These are phyloP conservation scores for Stomatorhinus ivindoensis DNA, from an alignment of 2,113 vertebrate species.

Conservation along the genomic window DNA sequence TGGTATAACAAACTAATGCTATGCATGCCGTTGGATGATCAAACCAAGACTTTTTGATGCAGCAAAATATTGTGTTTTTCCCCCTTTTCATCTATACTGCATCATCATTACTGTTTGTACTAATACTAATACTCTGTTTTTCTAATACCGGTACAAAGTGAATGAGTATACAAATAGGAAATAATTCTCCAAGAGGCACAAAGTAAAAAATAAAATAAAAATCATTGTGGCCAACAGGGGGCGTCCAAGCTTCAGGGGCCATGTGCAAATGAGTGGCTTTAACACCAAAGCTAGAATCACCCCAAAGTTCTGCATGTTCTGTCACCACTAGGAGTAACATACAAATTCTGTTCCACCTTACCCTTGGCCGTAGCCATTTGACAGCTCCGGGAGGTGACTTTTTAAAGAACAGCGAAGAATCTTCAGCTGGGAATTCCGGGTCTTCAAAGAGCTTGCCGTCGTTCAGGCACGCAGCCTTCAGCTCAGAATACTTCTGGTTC, in stretches of 20 bases:
- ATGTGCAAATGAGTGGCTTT: not conserved
- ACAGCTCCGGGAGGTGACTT: slow-evolving; percentile 58
- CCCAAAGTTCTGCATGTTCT: not conserved
- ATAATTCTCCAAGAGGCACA: not conserved
- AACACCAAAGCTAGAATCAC: not conserved
- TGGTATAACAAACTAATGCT: not conserved
- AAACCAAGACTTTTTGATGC: not conserved
- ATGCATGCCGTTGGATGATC: not conserved
- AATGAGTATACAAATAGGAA: not conserved
- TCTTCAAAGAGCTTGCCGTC: slow-evolving; percentile 75
- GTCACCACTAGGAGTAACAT: not conserved
- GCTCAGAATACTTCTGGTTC: slow-evolving; percentile 69
- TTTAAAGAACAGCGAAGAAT: slow-evolving; percentile 72
- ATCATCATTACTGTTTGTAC: not conserved
- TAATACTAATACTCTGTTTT: not conserved
- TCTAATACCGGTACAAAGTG: not conserved
- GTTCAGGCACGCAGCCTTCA: slow-evolving; percentile 67
- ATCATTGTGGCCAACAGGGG: not conserved
- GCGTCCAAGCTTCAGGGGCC: not conserved
- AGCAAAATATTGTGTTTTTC: no score
- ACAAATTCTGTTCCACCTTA: slow-evolving; percentile 39
- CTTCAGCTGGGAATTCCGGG: slow-evolving; percentile 71
- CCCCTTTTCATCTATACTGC: not conserved
- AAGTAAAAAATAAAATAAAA: not conserved
- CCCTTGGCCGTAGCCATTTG: slow-evolving; percentile 83